Evolutionary conservation across 1,140 invertebrate genomes (phyloP), one percentile per base, ranked within the genome.

Genomic region (Tetramorium simillimum): DNA sequence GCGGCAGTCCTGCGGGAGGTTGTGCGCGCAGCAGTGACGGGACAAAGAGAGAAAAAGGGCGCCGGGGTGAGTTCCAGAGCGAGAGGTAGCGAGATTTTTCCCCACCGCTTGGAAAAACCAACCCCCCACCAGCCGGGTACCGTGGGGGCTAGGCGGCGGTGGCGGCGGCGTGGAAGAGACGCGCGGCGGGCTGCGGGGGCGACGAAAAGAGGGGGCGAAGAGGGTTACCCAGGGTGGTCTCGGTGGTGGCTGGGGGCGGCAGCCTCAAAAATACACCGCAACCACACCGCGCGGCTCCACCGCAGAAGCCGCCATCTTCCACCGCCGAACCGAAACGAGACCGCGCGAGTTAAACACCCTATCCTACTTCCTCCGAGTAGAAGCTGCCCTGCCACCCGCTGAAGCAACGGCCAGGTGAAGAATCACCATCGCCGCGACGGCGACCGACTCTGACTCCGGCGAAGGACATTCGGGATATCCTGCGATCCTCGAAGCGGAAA

Each of bases 191-290:
- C 70, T 88, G 91, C 89, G 87, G 89, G 90, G 84, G 73, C 75
- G 77, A 77, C 85, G 75, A 73, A 77, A 80, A 69, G 91, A 88
- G 72, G 77, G 91, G 91, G 80, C 90, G 89, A 85, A 76, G 90
- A 86, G 91, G 91, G 88, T 87, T 89, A 91, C 85, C 89, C 89
- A 89, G 90, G 90, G 91, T 91, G 92, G 92, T 90, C 87, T 91
- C 86, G 89, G 89, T 88, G 93, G 92, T 92, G 92, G 90, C 88
- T 91, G 94, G 94, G 94, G 94, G 95, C 94, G 94, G 95, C 93
- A 94, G 94, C 94, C 94, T 95, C 94, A 95, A 95, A 95, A 95
- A 95, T 95, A 95, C 94, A 95, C 95, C 95, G 95, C 94, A 95
- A 95, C 95, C 94, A 95, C 94, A 95, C 94, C 94, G 94, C 94